phyloP scores from a whole-genome alignment of 2,888 invertebrate species.

The Sceliomorpha sp. region DNA sequence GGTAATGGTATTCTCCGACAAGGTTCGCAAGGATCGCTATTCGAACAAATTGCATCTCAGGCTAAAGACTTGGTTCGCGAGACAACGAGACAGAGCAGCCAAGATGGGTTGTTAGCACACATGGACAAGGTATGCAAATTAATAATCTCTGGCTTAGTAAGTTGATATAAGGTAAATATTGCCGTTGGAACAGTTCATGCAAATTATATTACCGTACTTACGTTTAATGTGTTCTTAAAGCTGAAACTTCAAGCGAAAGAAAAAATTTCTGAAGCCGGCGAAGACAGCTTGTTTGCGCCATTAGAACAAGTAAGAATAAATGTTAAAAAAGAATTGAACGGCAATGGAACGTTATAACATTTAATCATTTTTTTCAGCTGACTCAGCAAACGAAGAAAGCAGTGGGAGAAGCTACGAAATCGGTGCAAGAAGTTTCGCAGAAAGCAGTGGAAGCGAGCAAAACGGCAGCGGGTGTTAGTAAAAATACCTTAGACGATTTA shows the following conservation, averaged over 20 bases:
- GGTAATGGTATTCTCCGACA: conserved; percentile 83
- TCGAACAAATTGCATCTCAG: conserved; percentile 93
- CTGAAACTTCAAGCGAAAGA: conserved; percentile 85
- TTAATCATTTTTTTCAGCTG: conserved; percentile 81
- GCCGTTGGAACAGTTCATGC: no score
- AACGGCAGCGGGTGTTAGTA: conserved; percentile 92
- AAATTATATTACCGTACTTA: no score
- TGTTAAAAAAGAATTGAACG: background rate
- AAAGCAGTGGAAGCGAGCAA: conserved; percentile 92
- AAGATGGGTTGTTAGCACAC: conserved; percentile 92
- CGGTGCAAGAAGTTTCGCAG: conserved; percentile 91
- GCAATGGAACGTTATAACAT: conserved; percentile 1
- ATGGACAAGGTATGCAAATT: conserved; percentile 89
- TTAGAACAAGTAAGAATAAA: conserved; percentile 86
- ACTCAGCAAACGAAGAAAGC: conserved; percentile 94
- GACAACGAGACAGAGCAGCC: conserved; percentile 93
- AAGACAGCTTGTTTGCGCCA: conserved; percentile 88
- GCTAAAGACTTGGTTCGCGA: conserved; percentile 94
- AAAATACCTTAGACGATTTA: conserved; percentile 92
- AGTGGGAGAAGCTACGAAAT: conserved; percentile 90
- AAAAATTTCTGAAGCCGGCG: conserved; percentile 85
- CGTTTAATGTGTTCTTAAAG: conserved; percentile 70
- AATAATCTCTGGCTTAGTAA: background rate
- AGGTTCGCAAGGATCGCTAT: conserved; percentile 90
- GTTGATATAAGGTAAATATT: no score